Base-by-base conservation (phyloP, 1,140 invertebrate genomes). In the Caenorhabditis brenneri region DNA sequence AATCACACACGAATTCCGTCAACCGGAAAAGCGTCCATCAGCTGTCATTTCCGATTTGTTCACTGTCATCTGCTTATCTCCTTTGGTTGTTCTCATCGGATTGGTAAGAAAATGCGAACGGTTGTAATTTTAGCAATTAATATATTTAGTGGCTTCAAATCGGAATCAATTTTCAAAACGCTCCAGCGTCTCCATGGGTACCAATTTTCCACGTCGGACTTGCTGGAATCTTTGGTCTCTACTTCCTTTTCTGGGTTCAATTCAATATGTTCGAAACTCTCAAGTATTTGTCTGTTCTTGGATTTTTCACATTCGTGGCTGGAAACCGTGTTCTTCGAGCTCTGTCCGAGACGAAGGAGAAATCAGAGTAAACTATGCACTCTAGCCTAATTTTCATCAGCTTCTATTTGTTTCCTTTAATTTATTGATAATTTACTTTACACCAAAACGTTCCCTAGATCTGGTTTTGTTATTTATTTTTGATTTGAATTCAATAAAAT, bases 251-350 rank as follows among this genome's bases (percentile, higher is more conserved):
- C 91, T 99, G 96, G 96, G 91, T 96, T 69, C 93, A 95, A 89
- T 92, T 98, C 82, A 94, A 96, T 88, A 99, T 99, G 97, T 99
- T 99, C 92, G 93, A 94, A 78, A 97, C 97, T n/a, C 92, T 97
- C 88, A 94, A 95, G 86, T 97, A 96, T 92, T 93, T 99, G 53
- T 92, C 95, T 84, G 93, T 94, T 33, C 92, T 98, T 81, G 95
- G 94, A 74, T 91, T 94, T 53, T 92, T 96, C 81, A 97, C 96
- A 65, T 98, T 98, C 93, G 93, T 98, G 9, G 94, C 94, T 86
- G 97, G 97, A n/a, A 96, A 97, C 91, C 94, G 95, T 88, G 92
- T 98, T 88, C 93, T 98, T 79, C 94, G 94, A 53, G 92, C 93
- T 85, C 93, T 95, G 87, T 94, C 95, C 9, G 91, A 91, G 42